These are phyloP conservation scores for Ormyrus rosae DNA, from an alignment of 2,888 invertebrate species.

Conservation along the genomic window DNA sequence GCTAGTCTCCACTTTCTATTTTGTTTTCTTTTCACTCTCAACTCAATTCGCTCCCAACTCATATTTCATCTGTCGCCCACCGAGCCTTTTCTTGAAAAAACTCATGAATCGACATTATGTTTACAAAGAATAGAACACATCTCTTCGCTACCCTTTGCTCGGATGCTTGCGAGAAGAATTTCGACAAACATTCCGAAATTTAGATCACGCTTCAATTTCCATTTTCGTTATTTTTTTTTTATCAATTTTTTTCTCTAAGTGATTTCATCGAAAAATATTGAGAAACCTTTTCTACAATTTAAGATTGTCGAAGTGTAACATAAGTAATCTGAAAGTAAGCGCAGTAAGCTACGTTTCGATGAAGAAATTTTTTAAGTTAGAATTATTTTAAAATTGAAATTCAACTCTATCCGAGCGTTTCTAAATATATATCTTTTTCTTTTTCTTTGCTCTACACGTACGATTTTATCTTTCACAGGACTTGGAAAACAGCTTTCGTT, in stretches of 20 bases:
- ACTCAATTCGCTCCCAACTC: constrained; percentile 24
- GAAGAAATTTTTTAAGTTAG: constrained; percentile 1
- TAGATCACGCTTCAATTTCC: not conserved
- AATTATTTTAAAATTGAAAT: constrained; percentile 49
- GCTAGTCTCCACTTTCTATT: constrained; percentile 57
- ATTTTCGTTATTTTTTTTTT: constrained; percentile 13
- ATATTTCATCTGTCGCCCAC: not conserved
- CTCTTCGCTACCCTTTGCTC: constrained; percentile 40
- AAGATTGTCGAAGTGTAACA: constrained; percentile 51
- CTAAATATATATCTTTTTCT: constrained; percentile 52
- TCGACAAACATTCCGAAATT: constrained; percentile 30
- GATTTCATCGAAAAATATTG: constrained; percentile 54
- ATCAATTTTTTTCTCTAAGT: constrained; percentile 11
- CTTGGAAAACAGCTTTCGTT: constrained; percentile 38
- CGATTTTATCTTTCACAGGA: constrained; percentile 31
- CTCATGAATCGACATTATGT: constrained; percentile 10
- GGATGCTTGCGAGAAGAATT: constrained; percentile 44
- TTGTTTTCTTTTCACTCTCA: constrained; percentile 11
- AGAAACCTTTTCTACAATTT: constrained; percentile 43
- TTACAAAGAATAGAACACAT: constrained; percentile 50
- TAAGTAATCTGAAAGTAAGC: constrained; percentile 38
- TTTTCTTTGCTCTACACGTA: constrained; percentile 39
- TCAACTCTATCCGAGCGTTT: constrained; percentile 50
- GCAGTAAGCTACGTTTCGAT: constrained; percentile 30
- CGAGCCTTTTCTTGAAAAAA: constrained; percentile 7